A percentile compares a stretch with the other conserved stretches of the same genome.
Conservation (phyloP, 1,140 invertebrate species). For the Aphaenogaster ashmeadi region DNA sequence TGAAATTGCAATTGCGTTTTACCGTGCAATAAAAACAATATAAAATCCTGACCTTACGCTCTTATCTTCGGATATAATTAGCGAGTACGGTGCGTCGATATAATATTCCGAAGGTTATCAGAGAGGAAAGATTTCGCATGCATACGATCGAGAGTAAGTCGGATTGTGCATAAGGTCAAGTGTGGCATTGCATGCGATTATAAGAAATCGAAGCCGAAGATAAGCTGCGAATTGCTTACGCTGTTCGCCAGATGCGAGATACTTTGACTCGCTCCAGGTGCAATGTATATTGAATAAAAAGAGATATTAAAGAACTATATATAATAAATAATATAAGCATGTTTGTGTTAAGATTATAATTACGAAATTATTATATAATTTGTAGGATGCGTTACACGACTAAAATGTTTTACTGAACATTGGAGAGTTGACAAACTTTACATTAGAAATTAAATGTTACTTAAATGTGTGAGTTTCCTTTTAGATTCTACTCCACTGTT, state of each 20-base stretch:
- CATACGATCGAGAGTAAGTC: conserved; percentile 47
- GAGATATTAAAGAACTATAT: neutral
- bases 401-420: neutral
- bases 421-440: neutral
- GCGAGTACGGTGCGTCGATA: conserved; percentile 41
- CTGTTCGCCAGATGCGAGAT: conserved; percentile 38
- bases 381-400: neutral
- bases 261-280: neutral
- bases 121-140: conserved; percentile 53
- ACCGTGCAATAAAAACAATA: conserved; percentile 24
- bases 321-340: neutral
- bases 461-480: neutral
- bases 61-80: conserved; percentile 73
- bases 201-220: conserved; percentile 50
- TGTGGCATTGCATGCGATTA: conserved; percentile 60
- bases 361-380: neutral
- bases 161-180: conserved; percentile 71
- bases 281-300: neutral
- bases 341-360: neutral
- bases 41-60: conserved; percentile 41
- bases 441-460: neutral
- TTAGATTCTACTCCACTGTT: neutral
- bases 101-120: conserved; percentile 73
- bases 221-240: conserved; percentile 46
- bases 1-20: neutral